These are phyloP conservation scores for Crossocerus cetratus DNA, from an alignment of 2,888 invertebrate species.

Conservation along the genomic window DNA sequence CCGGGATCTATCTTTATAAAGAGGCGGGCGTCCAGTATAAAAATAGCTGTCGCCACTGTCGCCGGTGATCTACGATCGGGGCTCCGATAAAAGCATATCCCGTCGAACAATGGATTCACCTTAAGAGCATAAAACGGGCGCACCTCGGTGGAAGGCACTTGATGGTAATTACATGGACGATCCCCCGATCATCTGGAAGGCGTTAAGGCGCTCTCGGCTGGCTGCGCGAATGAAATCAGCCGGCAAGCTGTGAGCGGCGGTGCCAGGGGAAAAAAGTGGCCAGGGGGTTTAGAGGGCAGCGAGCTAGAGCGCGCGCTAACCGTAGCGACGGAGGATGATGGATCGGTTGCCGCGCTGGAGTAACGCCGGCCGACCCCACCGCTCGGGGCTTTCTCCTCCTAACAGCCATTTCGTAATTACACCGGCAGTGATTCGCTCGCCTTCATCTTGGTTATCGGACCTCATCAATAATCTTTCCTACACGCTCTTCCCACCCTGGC, in stretches of 20 bases:
- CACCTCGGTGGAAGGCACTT: slow-evolving; percentile 59
- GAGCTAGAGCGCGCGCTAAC: slow-evolving; percentile 3
- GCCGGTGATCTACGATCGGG: slow-evolving; percentile 58
- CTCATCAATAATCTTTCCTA: slow-evolving; percentile 72
- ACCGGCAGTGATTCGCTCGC: slow-evolving; percentile 67
- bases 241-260: slow-evolving; percentile 15
- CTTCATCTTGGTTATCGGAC: slow-evolving; percentile 69
- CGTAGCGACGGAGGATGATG: slow-evolving; percentile 66
- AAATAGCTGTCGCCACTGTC: slow-evolving; percentile 44
- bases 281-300: slow-evolving; percentile 45
- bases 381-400: slow-evolving; percentile 54
- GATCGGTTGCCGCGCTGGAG: slow-evolving; percentile 64
- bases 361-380: no score
- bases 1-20: no score
- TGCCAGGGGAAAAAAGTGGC: slow-evolving; percentile 19
- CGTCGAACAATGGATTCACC: slow-evolving; percentile 54
- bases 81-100: slow-evolving; percentile 32
- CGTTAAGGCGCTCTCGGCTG: slow-evolving; percentile 49
- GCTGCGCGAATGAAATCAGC: slow-evolving; percentile 59
- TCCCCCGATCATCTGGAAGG: slow-evolving; percentile 61
- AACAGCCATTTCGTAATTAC: slow-evolving; percentile 72
- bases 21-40: slow-evolving; percentile 6
- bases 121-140: slow-evolving; percentile 58
- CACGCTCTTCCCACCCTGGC: no score
- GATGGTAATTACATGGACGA: slow-evolving; percentile 59